phyloP scores from a whole-genome alignment of 2,113 vertebrate species.

The Grus americana region DNA sequence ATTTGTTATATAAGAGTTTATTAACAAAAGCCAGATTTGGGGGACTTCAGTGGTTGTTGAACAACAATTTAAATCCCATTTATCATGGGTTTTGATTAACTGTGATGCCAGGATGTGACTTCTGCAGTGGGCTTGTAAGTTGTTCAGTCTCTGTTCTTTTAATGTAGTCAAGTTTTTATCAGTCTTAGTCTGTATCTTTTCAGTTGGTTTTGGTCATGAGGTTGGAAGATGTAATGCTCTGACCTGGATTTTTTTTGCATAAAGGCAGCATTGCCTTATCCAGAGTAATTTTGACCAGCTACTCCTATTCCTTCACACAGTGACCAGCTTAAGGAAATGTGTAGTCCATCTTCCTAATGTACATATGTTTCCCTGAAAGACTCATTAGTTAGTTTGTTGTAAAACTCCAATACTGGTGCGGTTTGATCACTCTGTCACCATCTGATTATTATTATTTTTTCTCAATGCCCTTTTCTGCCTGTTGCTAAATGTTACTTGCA shows the following conservation, averaged over 20 bases:
- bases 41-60: not conserved
- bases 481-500: not conserved
- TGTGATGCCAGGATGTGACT: not conserved
- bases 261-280: not conserved
- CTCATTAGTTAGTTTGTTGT: not conserved
- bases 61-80: not conserved
- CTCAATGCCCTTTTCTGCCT: not conserved
- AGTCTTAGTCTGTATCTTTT: not conserved
- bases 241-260: not conserved
- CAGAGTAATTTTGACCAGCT: not conserved
- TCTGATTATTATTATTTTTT: not conserved
- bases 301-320: not conserved
- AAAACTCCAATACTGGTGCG: not conserved
- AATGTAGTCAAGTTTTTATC: not conserved
- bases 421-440: not conserved
- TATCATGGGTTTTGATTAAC: not conserved
- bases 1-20: not conserved
- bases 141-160: not conserved
- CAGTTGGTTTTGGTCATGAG: not conserved
- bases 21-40: not conserved
- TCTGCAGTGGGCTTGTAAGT: not conserved
- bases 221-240: not conserved
- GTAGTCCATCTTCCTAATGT: not conserved
- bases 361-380: not conserved
- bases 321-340: not conserved